phyloP scores from a whole-genome alignment of 2,888 invertebrate genomes.

The Agrotis segetum region DNA sequence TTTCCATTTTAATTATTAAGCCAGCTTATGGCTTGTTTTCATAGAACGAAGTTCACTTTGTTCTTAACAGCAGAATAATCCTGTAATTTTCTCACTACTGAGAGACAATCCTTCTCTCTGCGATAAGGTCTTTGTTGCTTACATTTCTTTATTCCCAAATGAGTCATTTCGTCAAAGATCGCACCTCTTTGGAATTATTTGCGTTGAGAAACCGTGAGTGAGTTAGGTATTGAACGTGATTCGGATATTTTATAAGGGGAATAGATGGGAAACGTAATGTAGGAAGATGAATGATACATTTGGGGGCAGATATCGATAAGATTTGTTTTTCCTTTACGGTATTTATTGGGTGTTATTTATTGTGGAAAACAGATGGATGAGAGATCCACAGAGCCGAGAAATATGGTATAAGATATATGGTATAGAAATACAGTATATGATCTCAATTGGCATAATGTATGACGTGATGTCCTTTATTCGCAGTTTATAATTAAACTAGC shows the following conservation, averaged over 20 bases:
- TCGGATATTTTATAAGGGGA: constrained; percentile 22
- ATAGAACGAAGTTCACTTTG: constrained; percentile 24
- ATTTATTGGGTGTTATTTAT: no score
- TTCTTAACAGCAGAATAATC: background rate
- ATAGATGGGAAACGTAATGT: background rate
- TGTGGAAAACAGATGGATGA: no score
- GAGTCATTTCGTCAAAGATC: constrained; percentile 29
- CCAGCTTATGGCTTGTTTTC: constrained; percentile 15
- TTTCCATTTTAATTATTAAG: constrained; percentile 25
- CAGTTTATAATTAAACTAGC: no score
- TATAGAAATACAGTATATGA: no score
- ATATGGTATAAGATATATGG: no score
- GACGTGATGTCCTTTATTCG: background rate
- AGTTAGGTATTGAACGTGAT: constrained; percentile 48
- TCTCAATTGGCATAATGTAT: background rate
- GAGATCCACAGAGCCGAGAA: no score
- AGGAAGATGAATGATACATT: constrained; percentile 11
- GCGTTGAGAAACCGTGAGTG: constrained; percentile 26
- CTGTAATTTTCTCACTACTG: background rate
- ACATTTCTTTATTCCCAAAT: constrained; percentile 30
- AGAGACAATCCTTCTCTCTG: background rate
- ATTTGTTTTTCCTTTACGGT: no score
- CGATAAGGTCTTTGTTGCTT: constrained; percentile 9
- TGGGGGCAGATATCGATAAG: background rate
- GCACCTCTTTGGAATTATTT: constrained; percentile 45